phyloP scores from a whole-genome alignment of 2,888 invertebrate species.

The Hylaea fasciaria region DNA sequence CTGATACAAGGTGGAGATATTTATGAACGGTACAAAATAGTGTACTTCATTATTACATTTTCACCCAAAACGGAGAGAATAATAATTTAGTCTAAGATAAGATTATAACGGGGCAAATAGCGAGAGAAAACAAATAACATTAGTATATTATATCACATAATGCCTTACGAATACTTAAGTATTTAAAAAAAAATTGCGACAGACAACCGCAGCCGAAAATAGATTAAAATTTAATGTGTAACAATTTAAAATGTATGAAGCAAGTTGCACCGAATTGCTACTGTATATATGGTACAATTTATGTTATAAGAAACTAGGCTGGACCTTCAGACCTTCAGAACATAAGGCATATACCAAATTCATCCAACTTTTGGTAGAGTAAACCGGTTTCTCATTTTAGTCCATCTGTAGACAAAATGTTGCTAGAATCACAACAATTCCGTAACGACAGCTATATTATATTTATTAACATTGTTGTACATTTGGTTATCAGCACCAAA shows the following conservation, averaged over 20 bases:
- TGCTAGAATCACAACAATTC: conserved; percentile 21
- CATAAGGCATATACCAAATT: no score
- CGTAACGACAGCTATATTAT: conserved; percentile 25
- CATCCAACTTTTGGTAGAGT: no score
- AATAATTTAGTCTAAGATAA: conserved; percentile 18
- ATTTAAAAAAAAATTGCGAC: no score
- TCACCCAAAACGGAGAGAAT: conserved; percentile 30
- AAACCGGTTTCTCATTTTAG: no score
- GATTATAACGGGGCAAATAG: conserved; percentile 22
- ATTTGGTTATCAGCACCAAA: conserved; percentile 14
- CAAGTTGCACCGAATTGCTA: no score
- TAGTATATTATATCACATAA: not conserved
- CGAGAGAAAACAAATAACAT: not conserved
- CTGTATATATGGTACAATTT: no score
- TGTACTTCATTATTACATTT: conserved; percentile 38
- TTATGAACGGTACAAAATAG: conserved; percentile 37
- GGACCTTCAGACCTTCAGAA: no score
- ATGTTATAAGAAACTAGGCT: no score
- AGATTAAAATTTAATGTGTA: no score
- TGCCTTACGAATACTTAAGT: no score
- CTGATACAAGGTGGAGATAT: conserved; percentile 23
- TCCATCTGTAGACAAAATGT: not conserved
- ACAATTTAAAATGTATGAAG: no score
- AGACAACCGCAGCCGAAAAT: no score
- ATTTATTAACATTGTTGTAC: conserved; percentile 3